These are phyloP conservation scores for Pteronura brasiliensis DNA, from an alignment of 2,113 vertebrate genomes.

Conservation along the genomic window DNA sequence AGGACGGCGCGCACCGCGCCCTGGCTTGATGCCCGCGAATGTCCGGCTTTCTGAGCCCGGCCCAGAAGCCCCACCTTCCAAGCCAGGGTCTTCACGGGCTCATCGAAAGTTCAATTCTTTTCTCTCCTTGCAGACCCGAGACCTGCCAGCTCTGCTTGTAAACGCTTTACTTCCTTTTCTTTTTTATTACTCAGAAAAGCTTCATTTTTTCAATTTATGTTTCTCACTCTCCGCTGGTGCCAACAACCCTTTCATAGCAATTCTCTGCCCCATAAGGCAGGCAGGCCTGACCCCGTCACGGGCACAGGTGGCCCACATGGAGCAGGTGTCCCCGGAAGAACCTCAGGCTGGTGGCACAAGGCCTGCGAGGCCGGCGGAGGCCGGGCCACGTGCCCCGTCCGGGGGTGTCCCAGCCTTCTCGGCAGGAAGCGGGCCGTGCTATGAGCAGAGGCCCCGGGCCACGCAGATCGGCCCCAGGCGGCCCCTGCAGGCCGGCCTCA, in stretches of 20 bases:
- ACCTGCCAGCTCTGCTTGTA: neutral
- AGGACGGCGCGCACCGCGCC: accelerated
- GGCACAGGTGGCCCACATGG: too few relatives aligned
- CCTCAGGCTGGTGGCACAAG: neutral
- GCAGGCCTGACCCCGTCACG: neutral
- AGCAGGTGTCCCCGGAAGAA: neutral
- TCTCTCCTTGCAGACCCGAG: neutral
- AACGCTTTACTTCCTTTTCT: neutral
- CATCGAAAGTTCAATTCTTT: neutral
- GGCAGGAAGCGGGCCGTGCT: too few relatives aligned
- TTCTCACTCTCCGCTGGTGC: neutral
- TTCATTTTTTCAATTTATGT: neutral
- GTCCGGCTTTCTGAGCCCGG: neutral
- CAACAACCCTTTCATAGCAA: neutral
- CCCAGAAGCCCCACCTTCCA: neutral
- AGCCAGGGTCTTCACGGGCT: neutral
- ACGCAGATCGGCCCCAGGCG: neutral
- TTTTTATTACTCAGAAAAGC: neutral
- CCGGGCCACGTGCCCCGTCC: accelerated
- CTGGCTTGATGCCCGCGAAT: neutral
- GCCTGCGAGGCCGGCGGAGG: accelerated
- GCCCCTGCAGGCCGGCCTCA: neutral
- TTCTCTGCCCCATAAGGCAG: neutral
- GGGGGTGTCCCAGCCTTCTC: neutral
- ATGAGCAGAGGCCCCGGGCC: neutral